A percentile compares a stretch with the other conserved stretches of the same genome.
Conservation (phyloP, 2,113 vertebrate genomes). For the Peromyscus leucopus region DNA sequence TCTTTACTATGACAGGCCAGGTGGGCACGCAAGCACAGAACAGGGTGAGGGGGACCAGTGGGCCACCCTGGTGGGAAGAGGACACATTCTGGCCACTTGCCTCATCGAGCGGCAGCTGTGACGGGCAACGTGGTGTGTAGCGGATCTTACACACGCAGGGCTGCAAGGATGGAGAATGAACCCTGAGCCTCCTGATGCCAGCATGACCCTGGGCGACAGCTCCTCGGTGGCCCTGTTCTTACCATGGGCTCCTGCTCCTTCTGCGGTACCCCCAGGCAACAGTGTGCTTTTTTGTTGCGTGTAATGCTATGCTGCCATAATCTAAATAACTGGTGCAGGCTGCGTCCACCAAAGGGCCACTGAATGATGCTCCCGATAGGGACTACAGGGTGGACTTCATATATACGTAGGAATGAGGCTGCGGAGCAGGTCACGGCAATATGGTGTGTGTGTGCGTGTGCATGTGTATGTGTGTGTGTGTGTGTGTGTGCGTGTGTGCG, state of each 20-base stretch:
- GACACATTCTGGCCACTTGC: fast-evolving
- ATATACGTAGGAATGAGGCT: background rate
- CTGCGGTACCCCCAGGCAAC: background rate
- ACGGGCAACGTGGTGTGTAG: fast-evolving
- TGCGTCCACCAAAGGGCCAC: background rate
- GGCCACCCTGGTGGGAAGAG: background rate
- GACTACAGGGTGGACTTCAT: fast-evolving
- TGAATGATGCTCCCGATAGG: background rate
- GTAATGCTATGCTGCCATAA: background rate
- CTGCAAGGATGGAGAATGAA: background rate
- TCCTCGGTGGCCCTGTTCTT: background rate
- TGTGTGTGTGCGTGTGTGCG: background rate
- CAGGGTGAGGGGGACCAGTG: background rate
- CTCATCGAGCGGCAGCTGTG: fast-evolving
- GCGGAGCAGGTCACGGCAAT: background rate
- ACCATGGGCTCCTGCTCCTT: fast-evolving
- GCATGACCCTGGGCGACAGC: background rate
- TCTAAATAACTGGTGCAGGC: background rate
- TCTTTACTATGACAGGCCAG: background rate
- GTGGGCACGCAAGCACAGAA: background rate
- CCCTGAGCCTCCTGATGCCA: fast-evolving
- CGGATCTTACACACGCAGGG: background rate
- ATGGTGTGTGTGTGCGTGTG: background rate
- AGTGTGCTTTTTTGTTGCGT: background rate
- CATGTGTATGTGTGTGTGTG: background rate